Evolutionary conservation across 2,113 vertebrate species (phyloP), one percentile per base, ranked within the genome.

Genomic region (Hemiprocne comata): DNA sequence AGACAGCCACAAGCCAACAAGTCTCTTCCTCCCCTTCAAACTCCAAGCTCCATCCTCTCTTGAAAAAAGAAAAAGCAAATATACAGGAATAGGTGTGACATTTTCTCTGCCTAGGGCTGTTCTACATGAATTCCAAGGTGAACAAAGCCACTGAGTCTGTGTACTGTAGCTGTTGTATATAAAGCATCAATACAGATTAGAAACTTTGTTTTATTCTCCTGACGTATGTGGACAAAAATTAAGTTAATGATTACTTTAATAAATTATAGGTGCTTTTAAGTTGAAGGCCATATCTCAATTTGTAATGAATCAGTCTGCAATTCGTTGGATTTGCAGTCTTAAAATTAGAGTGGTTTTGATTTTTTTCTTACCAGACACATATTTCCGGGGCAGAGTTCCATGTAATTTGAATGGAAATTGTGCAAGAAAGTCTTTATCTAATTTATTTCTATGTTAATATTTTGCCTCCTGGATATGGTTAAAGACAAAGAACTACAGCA

Each of bases 391-490:
- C 71, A 46, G 44, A 87, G 29, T 90, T 93, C 65, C 15, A 26
- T 75, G n/a, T 57, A 91, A 89, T 92, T 95, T 95, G 81, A 93
- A 95, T 72, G 19, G 50, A 83, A 65, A 85, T 78, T 66, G 34
- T 3, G 6, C 26, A 78, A 89, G 20, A 90, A 66, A 4, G 17
- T 46, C 72, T 93, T 76, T 61, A 69, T 95, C 58, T 83, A 81
- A 90, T 95, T 87, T 93, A 94, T 90, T 94, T 95, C 51, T 65
- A 44, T 71, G 58, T 85, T 85, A 89, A 90, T 92, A 91, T 90
- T 95, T 91, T 95, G 44, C 46, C 58, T 89, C 10, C 57, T 80
- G 75, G 48, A 66, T 93, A 83, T 9, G 8, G 48, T 58, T 87
- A 85, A 92, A 96, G 24, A 62, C 42, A 80, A 95, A 93, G 42